phyloP scores from a whole-genome alignment of 2,113 vertebrate species.

The Caracal caracal region DNA sequence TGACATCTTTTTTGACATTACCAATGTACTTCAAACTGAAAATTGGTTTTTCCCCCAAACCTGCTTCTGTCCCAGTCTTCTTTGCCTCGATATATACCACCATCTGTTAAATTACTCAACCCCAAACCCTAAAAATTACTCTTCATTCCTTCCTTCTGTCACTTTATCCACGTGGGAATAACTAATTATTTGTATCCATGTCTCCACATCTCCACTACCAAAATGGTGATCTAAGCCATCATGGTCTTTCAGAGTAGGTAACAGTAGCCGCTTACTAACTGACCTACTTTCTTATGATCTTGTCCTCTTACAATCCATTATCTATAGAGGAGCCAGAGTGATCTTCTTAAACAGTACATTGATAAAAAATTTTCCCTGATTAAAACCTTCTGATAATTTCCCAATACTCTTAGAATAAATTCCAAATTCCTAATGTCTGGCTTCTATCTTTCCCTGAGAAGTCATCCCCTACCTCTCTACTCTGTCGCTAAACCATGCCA shows the following conservation, averaged over 20 bases:
- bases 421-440: neutral
- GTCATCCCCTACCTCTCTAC: neutral
- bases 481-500: neutral
- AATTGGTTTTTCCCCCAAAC: neutral
- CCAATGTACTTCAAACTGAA: neutral
- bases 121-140: neutral
- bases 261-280: neutral
- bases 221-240: neutral
- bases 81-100: neutral
- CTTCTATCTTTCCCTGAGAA: neutral
- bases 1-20: neutral
- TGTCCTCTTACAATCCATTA: neutral
- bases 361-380: neutral
- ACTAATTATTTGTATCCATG: neutral
- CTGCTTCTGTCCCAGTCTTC: neutral
- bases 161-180: neutral
- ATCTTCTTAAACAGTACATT: neutral
- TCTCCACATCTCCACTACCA: neutral
- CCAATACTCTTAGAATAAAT: neutral
- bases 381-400: neutral
- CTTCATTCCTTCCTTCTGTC: neutral
- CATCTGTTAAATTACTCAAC: neutral
- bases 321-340: neutral
- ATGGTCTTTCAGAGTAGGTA: neutral
- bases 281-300: neutral